Percentiles rank a stretch among this genome's conserved stretches.
Evolutionary conservation across 2,888 invertebrate species (phyloP).

Genomic region (Vannuccia rotundouncinata): DNA sequence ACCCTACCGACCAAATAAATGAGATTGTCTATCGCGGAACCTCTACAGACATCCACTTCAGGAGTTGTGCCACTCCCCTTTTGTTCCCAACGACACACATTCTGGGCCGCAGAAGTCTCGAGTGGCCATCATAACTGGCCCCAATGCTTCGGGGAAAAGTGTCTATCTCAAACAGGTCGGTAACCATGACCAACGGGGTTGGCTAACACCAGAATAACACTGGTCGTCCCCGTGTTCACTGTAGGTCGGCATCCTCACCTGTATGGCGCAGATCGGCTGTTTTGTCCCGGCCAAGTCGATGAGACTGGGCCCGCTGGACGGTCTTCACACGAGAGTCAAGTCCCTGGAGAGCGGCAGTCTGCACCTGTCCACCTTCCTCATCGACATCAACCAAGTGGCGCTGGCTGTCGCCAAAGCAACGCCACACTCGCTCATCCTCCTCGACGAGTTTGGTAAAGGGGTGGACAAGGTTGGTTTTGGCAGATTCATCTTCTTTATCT

Average conservation of each 20-base stretch:
- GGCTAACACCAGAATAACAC: neutral
- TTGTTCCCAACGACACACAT: constrained; percentile 68
- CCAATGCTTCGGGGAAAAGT: constrained; percentile 85
- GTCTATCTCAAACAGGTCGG: constrained; percentile 75
- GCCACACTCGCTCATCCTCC: constrained; percentile 66
- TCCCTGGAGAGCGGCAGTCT: constrained; percentile 70
- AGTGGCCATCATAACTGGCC: constrained; percentile 76
- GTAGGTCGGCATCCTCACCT: constrained; percentile 67
- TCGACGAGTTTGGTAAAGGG: constrained; percentile 85
- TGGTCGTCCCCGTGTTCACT: constrained; percentile 31
- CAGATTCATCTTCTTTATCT: neutral
- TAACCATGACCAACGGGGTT: neutral
- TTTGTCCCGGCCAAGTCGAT: constrained; percentile 76
- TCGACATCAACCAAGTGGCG: constrained; percentile 74
- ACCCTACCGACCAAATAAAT: neutral
- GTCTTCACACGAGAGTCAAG: constrained; percentile 71
- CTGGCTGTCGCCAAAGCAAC: constrained; percentile 66
- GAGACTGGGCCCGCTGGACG: constrained; percentile 66
- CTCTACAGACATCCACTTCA: constrained; percentile 67
- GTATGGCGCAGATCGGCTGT: constrained; percentile 78
- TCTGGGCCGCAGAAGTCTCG: constrained; percentile 60
- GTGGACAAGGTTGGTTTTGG: constrained; percentile 60
- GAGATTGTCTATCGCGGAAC: neutral
- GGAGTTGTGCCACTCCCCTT: constrained; percentile 64
- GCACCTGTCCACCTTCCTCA: constrained; percentile 76